Base-by-base conservation (phyloP, 1,140 invertebrate genomes). In the Matsumurasca onukii region DNA sequence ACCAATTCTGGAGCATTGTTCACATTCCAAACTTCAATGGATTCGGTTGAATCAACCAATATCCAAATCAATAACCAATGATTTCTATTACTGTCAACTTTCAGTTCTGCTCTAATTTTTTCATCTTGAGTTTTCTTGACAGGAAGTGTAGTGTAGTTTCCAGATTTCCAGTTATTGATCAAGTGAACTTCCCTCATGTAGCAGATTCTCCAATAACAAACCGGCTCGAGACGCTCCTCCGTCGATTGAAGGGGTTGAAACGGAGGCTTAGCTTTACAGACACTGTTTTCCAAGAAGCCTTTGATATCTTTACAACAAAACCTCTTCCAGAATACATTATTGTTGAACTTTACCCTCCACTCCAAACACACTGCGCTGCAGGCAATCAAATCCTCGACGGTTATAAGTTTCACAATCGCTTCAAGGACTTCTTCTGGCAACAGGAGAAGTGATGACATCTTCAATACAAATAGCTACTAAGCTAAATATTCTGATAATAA, bases 291-390 rank as follows among this genome's bases (percentile, higher is more conserved):
- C 3, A 51, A 20, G 24, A 20, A 51, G 24, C 24, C n/a, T 51
- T 17, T 9, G 24, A 51, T 51, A 22, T n/a, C 24, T 51, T 51
- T 51, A 20, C 3, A 20, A 51, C 49, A 51, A 51, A 51, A 51
- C n/a, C 49, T 51, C n/a, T 20, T 51, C 49, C 49, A 51, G n/a
- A 51, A 51, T n/a, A 51, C 49, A 51, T 51, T 22, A 51, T 5
- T 22, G 24, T 51, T 51, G n/a, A 51, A 51, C 49, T n/a, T 51
- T 51, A 20, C 49, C 24, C 49, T 51, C 49, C 49, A 51, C 3
- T 17, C 49, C 24, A 20, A 51, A 20, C 49, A 20, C 17, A 51
- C 49, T 3, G 49, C 49, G n/a, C 49, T 51, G n/a, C 49, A 51
- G n/a, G 49, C 3, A 5, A 51, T 17, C 49, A 51, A 20, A 22